Evolutionary conservation across 1,140 invertebrate genomes (phyloP), one percentile per base, ranked within the genome.

Genomic region (Geopemphigus sp.): DNA sequence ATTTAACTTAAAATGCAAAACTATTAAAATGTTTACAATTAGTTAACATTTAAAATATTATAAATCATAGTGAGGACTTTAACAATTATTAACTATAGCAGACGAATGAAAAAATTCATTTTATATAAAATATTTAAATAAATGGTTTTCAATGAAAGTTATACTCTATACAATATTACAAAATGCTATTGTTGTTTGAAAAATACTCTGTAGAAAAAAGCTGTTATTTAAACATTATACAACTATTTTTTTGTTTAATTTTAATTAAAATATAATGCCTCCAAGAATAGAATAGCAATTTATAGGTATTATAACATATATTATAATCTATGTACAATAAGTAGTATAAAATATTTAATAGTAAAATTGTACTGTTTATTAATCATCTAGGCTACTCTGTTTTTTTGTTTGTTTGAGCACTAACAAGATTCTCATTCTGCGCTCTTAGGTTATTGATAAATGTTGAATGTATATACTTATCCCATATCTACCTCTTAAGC

Each of bases 151-250:
- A 19, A 47, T 39, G 12, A 47, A 68, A 68, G 47, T 68, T 50
- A 6, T 54, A 72, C 24, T 29, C 53, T 24, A 56, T 24, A 39
- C 14, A 74, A 39, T 39, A 39, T 22, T 61, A 76, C n/a, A 78
- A 78, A 78, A 78, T 26, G 6, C 11, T 26, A 26, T 61, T 47
- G n/a, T 63, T 57, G n/a, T 61, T 61, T 74, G 29, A 78, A 78
- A 78, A 61, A 78, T 78, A 78, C 74, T 78, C 73, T 50, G 57
- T 78, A 63, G 39, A 63, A 70, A 68, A 72, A 78, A 78, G 39
- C 57, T 63, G 39, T 10, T 26, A n/a, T 17, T 14, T 61, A 39
- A 39, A 14, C 6, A 63, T 76, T 61, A 24, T 26, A 78, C 5
- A 19, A 76, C n/a, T 76, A 76, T 19, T 39, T 56, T 22, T 39